Percentiles rank a stretch among this genome's conserved stretches.
Evolutionary conservation across 2,113 vertebrate species (phyloP).

Genomic region (Herpailurus yagouaroundi): DNA sequence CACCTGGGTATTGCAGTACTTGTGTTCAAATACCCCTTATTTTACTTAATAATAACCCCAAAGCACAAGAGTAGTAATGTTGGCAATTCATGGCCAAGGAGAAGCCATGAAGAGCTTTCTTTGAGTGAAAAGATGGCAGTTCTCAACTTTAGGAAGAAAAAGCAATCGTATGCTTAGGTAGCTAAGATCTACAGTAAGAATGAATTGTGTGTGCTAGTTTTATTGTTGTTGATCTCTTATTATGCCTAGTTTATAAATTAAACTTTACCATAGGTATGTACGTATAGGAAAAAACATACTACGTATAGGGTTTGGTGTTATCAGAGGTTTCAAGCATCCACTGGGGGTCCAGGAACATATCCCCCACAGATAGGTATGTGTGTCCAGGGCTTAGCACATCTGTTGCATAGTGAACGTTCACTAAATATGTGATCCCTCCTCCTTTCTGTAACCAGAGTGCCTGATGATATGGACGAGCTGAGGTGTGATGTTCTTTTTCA

Average conservation of each 20-base stretch:
- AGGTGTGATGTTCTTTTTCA: background rate
- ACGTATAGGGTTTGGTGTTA: background rate
- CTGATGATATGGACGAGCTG: background rate
- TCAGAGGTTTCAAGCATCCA: background rate
- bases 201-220: background rate
- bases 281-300: background rate
- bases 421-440: background rate
- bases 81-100: background rate
- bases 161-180: background rate
- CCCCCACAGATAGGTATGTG: background rate
- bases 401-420: background rate
- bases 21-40: background rate
- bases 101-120: background rate
- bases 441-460: background rate
- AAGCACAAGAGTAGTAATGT: background rate
- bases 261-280: background rate
- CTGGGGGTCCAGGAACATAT: background rate
- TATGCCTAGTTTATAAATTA: background rate
- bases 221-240: background rate
- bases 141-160: background rate
- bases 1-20: background rate
- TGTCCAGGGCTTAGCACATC: background rate
- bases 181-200: background rate
- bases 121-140: background rate
- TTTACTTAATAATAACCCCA: background rate